Percentiles rank a stretch among this genome's conserved stretches.
phyloP scores from a whole-genome alignment of 2,888 invertebrate species.

The Lapara coniferarum region DNA sequence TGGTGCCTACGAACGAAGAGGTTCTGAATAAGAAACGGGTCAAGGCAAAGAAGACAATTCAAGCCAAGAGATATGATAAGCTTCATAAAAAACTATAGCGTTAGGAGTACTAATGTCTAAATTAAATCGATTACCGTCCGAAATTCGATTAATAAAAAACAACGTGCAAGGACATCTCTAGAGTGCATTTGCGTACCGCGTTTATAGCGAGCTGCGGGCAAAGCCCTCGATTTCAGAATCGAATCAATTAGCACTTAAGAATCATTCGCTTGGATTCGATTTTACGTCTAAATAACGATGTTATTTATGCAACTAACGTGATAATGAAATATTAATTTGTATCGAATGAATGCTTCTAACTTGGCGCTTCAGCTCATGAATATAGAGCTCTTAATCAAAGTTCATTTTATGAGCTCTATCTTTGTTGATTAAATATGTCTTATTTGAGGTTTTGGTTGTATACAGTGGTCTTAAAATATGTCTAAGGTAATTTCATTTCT shows the following conservation, averaged over 20 bases:
- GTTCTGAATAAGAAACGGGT: no score
- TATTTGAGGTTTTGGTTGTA: background rate
- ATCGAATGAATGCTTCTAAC: background rate
- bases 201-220: conserved; percentile 34
- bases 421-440: background rate
- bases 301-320: conserved; percentile 13
- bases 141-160: conserved; percentile 20
- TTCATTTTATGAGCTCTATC: background rate
- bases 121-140: background rate
- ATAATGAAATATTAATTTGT: conserved; percentile 16
- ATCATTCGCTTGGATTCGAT: conserved; percentile 29
- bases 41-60: no score
- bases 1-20: no score
- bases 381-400: background rate
- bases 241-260: conserved; percentile 42
- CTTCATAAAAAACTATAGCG: no score
- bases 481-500: no score
- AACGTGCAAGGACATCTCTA: conserved; percentile 23
- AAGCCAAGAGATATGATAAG: no score
- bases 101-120: no score
- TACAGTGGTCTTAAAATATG: no score
- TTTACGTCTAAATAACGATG: conserved; percentile 30
- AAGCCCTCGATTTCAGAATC: conserved; percentile 39
- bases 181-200: conserved; percentile 13
- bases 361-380: background rate